These are phyloP conservation scores for Ichneumoninae sp. DNA, from an alignment of 2,888 invertebrate genomes.

Conservation along the genomic window DNA sequence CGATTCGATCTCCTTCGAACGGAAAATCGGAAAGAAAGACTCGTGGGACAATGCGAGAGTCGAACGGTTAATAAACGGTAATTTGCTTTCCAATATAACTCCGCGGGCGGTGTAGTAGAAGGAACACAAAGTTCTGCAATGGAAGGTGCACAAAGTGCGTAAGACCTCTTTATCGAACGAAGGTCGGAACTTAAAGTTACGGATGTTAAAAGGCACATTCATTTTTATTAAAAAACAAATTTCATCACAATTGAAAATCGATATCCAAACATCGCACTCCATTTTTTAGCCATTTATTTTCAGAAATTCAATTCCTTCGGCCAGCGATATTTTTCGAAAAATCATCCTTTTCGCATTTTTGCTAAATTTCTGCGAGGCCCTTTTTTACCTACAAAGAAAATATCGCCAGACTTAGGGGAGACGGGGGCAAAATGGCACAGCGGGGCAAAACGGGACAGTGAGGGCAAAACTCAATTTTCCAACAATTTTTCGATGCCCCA, in stretches of 20 bases:
- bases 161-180: background rate
- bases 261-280: background rate
- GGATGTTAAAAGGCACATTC: no score
- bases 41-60: background rate
- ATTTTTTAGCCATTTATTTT: no score
- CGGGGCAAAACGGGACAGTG: no score
- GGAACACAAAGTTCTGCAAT: background rate
- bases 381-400: background rate
- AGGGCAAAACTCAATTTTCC: no score
- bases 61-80: conserved; percentile 14
- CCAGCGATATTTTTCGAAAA: background rate
- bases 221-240: background rate
- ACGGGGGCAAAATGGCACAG: no score
- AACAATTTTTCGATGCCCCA: no score
- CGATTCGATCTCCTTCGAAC: conserved; percentile 13
- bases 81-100: conserved; percentile 42
- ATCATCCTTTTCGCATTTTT: background rate
- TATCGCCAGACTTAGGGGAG: background rate
- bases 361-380: no score
- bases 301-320: no score
- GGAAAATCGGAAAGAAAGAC: conserved; percentile 22
- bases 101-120: background rate
- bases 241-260: background rate
- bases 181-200: background rate
- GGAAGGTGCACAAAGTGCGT: background rate